Evolutionary conservation across 2,113 vertebrate genomes (phyloP).

Genomic region (Bucco capensis): DNA sequence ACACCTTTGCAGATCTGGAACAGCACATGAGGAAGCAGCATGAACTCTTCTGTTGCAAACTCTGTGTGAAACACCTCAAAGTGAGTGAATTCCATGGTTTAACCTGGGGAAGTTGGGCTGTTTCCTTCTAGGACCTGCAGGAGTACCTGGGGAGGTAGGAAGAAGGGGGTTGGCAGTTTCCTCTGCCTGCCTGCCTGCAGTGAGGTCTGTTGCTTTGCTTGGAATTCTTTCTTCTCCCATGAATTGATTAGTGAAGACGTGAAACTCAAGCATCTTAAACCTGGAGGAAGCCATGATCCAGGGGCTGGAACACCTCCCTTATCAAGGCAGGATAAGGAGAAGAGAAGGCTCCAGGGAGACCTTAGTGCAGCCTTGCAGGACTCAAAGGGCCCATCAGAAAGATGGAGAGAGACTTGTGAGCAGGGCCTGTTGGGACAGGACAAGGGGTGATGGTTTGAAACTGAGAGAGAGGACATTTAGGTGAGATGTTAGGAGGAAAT

Average conservation of each 20-base stretch:
- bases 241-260: background rate
- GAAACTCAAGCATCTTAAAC: too few species aligned
- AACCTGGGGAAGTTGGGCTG: background rate
- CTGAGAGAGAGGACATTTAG: too few species aligned
- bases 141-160: background rate
- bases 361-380: too few species aligned
- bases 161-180: background rate
- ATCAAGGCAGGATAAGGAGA: too few species aligned
- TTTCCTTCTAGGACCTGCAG: background rate
- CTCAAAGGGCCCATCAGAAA: too few species aligned
- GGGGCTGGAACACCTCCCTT: too few species aligned
- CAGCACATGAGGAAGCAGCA: constrained; percentile 97
- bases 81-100: constrained; percentile 57
- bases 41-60: constrained; percentile 93
- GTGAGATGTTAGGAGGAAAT: too few species aligned
- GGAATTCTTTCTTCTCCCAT: background rate
- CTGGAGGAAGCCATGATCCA: too few species aligned
- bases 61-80: constrained; percentile 93
- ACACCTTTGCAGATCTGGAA: constrained; percentile 89
- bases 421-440: too few species aligned
- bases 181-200: background rate
- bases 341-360: too few species aligned
- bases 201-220: background rate
- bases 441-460: too few species aligned
- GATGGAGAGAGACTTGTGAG: too few species aligned